Evolutionary conservation across 1,140 invertebrate genomes (phyloP).

Genomic region (Neodiprion virginianus): DNA sequence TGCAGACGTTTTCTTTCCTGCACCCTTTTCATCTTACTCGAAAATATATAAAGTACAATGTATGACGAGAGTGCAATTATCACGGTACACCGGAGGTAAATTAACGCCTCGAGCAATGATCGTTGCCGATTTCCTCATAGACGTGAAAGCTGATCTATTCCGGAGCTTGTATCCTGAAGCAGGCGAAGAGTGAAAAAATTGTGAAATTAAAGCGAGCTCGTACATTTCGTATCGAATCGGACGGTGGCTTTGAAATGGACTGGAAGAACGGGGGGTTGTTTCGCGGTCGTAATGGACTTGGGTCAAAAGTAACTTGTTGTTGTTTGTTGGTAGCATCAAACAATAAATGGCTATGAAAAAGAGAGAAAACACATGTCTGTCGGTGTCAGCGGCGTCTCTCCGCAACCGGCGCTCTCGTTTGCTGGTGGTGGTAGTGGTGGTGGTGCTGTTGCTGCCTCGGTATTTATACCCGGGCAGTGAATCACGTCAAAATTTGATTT

Average conservation of each 20-base stretch:
- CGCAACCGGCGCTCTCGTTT: not conserved
- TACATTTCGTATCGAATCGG: too few species aligned
- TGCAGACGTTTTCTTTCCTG: too few species aligned
- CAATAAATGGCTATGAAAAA: constrained; percentile 48
- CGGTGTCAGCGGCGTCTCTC: constrained; percentile 57
- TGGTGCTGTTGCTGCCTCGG: constrained; percentile 36
- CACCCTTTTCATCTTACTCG: not conserved
- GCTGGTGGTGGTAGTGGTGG: constrained; percentile 13
- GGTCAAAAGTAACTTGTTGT: constrained; percentile 25
- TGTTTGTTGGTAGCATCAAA: constrained; percentile 44
- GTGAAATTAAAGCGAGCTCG: too few species aligned
- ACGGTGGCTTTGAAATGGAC: not conserved
- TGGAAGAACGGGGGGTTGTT: not conserved
- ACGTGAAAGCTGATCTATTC: too few species aligned
- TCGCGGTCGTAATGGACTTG: not conserved
- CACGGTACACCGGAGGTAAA: too few species aligned
- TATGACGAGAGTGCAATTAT: too few species aligned
- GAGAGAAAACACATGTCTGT: constrained; percentile 59
- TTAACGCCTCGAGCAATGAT: too few species aligned
- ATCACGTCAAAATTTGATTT: constrained; percentile 65
- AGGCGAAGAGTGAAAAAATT: too few species aligned
- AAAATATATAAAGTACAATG: too few species aligned
- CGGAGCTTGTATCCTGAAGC: too few species aligned
- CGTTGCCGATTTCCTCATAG: too few species aligned
- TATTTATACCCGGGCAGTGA: constrained; percentile 61